These are phyloP conservation scores for Dione juno DNA, from an alignment of 2,888 invertebrate genomes.

Conservation along the genomic window DNA sequence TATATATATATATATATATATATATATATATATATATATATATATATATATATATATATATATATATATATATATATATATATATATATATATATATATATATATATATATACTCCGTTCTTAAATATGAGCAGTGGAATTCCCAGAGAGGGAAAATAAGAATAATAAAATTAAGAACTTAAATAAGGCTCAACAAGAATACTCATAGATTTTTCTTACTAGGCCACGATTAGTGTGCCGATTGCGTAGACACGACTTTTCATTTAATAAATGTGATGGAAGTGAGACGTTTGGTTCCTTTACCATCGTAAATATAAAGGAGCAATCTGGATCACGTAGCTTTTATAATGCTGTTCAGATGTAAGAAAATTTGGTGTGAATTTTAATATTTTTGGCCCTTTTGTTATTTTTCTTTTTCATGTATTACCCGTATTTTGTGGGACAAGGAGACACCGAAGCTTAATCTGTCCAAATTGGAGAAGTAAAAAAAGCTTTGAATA, in stretches of 20 bases:
- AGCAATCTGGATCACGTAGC: conserved; percentile 30
- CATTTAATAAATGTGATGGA: conserved; percentile 40
- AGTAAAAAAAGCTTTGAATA: too few species aligned
- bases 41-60: too few species aligned
- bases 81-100: too few species aligned
- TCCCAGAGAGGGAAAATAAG: too few species aligned
- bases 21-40: too few species aligned
- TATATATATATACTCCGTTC: too few species aligned
- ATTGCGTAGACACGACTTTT: conserved; percentile 43
- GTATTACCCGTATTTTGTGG: background rate
- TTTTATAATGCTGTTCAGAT: conserved; percentile 23
- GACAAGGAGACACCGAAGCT: background rate
- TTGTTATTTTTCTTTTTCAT: conserved; percentile 1
- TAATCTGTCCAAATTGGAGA: too few species aligned
- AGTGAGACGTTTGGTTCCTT: conserved; percentile 1
- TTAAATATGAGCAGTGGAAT: too few species aligned
- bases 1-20: too few species aligned
- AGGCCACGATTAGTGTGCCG: conserved; percentile 43
- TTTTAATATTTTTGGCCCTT: background rate
- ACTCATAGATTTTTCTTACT: conserved; percentile 5
- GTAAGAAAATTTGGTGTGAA: conserved; percentile 19
- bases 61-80: too few species aligned
- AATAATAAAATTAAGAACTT: background rate
- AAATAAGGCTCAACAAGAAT: background rate
- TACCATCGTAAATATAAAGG: conserved; percentile 22